Conservation (phyloP, 2,113 vertebrate species). For the Sylvilagus bachmani region DNA sequence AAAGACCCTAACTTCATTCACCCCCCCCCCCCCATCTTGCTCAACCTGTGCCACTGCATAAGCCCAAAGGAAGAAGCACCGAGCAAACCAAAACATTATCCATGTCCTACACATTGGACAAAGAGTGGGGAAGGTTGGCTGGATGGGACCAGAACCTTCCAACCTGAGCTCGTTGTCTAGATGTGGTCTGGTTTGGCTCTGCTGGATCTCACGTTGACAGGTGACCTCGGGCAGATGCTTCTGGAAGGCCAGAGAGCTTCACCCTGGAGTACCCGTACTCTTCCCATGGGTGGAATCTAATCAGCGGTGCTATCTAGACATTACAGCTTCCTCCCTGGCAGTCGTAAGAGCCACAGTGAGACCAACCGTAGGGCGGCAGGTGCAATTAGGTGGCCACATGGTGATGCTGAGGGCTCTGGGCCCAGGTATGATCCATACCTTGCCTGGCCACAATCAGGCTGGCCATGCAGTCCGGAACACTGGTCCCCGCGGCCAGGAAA, state of each 20-base stretch:
- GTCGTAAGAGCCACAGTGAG: not conserved
- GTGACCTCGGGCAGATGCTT: not conserved
- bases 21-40: not conserved
- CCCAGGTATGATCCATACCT: conserved; percentile 87
- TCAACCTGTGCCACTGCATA: not conserved
- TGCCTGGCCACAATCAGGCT: conserved; percentile 98
- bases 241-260: not conserved
- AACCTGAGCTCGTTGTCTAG: accelerated
- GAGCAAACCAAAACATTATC: accelerated
- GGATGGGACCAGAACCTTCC: not conserved
- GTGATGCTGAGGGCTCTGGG: accelerated
- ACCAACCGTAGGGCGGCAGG: not conserved
- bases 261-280: not conserved
- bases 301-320: accelerated
- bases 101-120: not conserved
- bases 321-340: accelerated
- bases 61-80: not conserved
- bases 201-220: not conserved
- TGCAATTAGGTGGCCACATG: accelerated
- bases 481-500: conserved; percentile 98
- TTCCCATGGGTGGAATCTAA: not conserved
- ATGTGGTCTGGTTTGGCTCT: not conserved
- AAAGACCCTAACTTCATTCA: accelerated
- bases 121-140: not conserved
- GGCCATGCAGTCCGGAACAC: conserved; percentile 99